Evolutionary conservation across 2,888 invertebrate genomes (phyloP).

Genomic region (Eudemis profundana): DNA sequence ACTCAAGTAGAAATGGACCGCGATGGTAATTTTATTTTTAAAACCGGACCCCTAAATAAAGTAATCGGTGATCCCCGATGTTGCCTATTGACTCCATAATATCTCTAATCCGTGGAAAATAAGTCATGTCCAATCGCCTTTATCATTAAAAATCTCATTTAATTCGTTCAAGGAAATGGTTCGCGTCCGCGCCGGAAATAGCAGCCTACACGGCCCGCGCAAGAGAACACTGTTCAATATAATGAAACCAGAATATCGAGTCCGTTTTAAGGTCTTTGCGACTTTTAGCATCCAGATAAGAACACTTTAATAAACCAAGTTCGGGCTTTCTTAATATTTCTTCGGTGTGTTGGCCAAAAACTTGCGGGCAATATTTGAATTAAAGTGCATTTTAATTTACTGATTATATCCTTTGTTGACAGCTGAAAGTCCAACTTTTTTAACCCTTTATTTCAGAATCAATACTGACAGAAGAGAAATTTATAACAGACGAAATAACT

Average conservation of each 20-base stretch:
- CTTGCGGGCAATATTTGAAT: background rate
- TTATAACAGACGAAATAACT: too few species aligned
- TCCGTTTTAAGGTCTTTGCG: slow-evolving; percentile 23
- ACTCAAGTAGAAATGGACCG: too few species aligned
- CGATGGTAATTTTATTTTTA: too few species aligned
- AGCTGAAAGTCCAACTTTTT: too few species aligned
- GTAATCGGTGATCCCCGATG: too few species aligned
- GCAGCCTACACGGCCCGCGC: slow-evolving; percentile 30
- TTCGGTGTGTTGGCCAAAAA: background rate
- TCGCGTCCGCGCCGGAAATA: slow-evolving; percentile 37
- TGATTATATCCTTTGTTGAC: too few species aligned
- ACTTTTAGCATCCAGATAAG: slow-evolving; percentile 25
- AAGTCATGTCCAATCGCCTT: slow-evolving; percentile 17
- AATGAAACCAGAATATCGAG: slow-evolving; percentile 29
- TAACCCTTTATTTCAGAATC: too few species aligned
- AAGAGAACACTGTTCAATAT: slow-evolving; percentile 29
- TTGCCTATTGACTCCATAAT: background rate
- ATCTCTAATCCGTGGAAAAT: slow-evolving; percentile 5
- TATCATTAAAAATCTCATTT: slow-evolving; percentile 37
- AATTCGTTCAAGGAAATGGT: slow-evolving; percentile 42
- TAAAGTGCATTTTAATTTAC: background rate
- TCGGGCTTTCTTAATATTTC: background rate
- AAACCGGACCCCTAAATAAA: too few species aligned
- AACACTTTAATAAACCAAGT: background rate
- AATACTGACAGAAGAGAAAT: too few species aligned